Conservation (phyloP, 2,888 invertebrate genomes). For the Oconnorella tubifera region DNA sequence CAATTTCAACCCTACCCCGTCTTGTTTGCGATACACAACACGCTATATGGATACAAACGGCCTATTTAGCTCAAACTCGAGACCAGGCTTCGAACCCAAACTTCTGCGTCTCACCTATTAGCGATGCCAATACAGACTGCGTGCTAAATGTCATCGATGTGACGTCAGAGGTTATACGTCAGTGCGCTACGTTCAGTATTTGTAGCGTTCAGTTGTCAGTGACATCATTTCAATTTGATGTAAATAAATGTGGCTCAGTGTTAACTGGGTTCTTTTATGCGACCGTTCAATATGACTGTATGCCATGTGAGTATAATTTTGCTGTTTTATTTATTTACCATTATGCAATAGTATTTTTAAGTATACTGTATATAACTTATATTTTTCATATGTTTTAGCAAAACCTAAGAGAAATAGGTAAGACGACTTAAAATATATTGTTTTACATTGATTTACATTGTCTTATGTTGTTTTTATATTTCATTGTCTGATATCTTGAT, state of each 20-base stretch:
- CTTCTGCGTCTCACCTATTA: not conserved
- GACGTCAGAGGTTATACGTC: not conserved
- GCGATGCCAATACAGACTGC: not conserved
- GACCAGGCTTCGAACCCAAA: not conserved
- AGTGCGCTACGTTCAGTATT: not conserved
- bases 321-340: not conserved
- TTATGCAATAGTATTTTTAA: not conserved
- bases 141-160: not conserved
- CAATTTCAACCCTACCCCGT: not conserved
- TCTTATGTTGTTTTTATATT: no score
- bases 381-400: not conserved
- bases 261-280: not conserved
- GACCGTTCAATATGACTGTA: not conserved
- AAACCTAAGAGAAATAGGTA: no score
- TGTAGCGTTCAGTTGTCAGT: not conserved
- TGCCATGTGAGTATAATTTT: not conserved
- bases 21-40: not conserved
- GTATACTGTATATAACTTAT: not conserved
- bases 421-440: no score
- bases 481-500: no score
- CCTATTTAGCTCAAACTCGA: not conserved
- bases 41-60: not conserved
- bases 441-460: no score
- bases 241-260: not conserved
- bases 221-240: not conserved